phyloP scores from a whole-genome alignment of 2,797 vertebrate genomes.

The Hemibagrus guttatus region DNA sequence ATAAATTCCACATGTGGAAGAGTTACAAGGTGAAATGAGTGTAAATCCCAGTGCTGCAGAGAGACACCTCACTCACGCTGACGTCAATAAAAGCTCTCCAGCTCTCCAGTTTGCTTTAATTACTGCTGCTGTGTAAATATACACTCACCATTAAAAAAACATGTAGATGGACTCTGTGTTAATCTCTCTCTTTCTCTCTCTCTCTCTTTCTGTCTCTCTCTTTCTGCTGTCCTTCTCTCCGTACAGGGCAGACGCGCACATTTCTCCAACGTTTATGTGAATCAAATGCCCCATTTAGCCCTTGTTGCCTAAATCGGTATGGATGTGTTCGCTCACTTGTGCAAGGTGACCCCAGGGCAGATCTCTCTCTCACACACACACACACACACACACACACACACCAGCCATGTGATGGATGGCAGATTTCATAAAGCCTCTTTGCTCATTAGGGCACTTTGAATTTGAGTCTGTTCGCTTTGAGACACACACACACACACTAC shows the following conservation, averaged over 20 bases:
- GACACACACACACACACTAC: neutral
- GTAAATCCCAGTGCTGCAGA: neutral
- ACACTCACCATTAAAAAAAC: neutral
- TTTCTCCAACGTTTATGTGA: conserved; percentile 31
- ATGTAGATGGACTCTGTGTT: neutral
- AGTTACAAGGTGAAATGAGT: conserved; percentile 3
- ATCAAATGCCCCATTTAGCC: conserved; percentile 29
- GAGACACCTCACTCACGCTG: neutral
- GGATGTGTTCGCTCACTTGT: conserved; percentile 8
- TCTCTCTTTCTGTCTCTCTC: neutral
- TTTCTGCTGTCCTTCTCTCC: neutral
- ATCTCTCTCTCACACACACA: no score
- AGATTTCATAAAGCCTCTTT: conserved; percentile 21
- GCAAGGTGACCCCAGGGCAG: conserved; percentile 17
- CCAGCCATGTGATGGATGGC: conserved; percentile 9
- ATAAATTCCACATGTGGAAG: neutral
- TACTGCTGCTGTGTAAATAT: neutral
- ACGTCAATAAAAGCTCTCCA: neutral
- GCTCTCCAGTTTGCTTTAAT: conserved; percentile 9
- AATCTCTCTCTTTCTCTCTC: neutral
- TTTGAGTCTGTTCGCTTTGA: conserved; percentile 13
- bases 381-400: neutral
- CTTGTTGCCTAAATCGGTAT: conserved; percentile 15
- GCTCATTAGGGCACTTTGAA: conserved; percentile 16
- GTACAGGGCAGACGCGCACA: neutral